Conservation (phyloP, 2,888 invertebrate species). For the Limnephilus marmoratus region DNA sequence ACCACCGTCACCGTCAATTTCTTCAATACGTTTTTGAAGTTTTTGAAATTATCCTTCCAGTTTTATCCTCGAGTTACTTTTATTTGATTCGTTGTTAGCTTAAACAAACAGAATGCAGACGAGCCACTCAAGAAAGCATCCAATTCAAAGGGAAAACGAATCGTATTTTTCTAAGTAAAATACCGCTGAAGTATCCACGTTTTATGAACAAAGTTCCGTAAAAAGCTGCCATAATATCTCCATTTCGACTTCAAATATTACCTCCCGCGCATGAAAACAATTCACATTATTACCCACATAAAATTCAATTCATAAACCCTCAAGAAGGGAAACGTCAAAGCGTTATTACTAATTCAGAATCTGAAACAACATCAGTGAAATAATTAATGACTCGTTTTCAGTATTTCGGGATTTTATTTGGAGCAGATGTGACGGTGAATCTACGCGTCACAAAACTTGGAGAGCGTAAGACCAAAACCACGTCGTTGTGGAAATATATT, state of each 20-base stretch:
- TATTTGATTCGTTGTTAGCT: constrained; percentile 2
- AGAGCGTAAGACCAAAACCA: constrained; percentile 28
- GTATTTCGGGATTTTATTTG: neutral
- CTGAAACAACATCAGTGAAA: constrained; percentile 29
- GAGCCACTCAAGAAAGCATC: neutral
- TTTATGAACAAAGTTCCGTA: neutral
- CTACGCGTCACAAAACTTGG: constrained; percentile 29
- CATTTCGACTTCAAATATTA: neutral
- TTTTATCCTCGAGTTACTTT: neutral
- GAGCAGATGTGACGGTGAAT: constrained; percentile 31
- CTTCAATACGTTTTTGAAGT: neutral
- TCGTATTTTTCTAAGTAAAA: neutral
- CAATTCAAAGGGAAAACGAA: neutral
- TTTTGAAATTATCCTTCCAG: neutral
- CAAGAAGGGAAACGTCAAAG: constrained; percentile 13
- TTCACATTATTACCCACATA: constrained; percentile 10
- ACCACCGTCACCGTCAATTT: neutral
- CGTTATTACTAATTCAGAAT: constrained; percentile 26
- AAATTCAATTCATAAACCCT: constrained; percentile 40
- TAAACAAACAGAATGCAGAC: neutral
- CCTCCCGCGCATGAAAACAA: neutral
- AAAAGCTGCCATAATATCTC: neutral
- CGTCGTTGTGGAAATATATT: constrained; percentile 27
- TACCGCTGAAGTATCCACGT: neutral
- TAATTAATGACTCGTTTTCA: constrained; percentile 36